phyloP scores from a whole-genome alignment of 2,797 vertebrate genomes.

The Pygocentrus nattereri region DNA sequence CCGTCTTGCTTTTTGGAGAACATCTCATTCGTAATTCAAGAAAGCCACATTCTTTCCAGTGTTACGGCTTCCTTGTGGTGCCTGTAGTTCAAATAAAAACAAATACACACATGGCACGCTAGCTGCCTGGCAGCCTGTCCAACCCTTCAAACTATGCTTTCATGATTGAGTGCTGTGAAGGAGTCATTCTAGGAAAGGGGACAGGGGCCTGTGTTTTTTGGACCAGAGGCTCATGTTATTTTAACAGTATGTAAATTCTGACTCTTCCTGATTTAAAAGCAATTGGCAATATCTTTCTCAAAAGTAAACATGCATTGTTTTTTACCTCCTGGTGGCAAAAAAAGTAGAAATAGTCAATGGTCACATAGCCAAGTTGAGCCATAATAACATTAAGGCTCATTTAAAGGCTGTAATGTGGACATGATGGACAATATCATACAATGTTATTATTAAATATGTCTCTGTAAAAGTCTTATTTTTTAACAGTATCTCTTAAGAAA shows the following conservation, averaged over 20 bases:
- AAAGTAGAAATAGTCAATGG: neutral
- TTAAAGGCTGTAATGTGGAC: neutral
- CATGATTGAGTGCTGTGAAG: neutral
- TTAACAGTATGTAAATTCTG: neutral
- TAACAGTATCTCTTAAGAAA: neutral
- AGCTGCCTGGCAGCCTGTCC: neutral
- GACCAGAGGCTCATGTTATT: neutral
- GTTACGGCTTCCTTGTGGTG: slow-evolving; percentile 29
- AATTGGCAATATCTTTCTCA: too few species aligned
- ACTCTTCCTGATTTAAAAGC: neutral
- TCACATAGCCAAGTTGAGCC: neutral
- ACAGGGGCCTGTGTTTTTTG: neutral
- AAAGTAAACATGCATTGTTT: neutral
- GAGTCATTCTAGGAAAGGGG: neutral
- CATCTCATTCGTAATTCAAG: slow-evolving; percentile 46
- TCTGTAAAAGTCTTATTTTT: neutral
- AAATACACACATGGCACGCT: slow-evolving; percentile 31
- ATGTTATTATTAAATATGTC: neutral
- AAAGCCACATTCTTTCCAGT: slow-evolving; percentile 38
- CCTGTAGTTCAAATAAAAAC: slow-evolving; percentile 28
- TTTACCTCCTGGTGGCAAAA: neutral
- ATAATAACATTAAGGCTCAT: neutral
- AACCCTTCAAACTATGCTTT: slow-evolving; percentile 24
- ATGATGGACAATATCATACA: neutral
- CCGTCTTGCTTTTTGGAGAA: slow-evolving; percentile 22